Evolutionary conservation across 2,113 vertebrate species (phyloP).

Genomic region (Coracopsis vasa): DNA sequence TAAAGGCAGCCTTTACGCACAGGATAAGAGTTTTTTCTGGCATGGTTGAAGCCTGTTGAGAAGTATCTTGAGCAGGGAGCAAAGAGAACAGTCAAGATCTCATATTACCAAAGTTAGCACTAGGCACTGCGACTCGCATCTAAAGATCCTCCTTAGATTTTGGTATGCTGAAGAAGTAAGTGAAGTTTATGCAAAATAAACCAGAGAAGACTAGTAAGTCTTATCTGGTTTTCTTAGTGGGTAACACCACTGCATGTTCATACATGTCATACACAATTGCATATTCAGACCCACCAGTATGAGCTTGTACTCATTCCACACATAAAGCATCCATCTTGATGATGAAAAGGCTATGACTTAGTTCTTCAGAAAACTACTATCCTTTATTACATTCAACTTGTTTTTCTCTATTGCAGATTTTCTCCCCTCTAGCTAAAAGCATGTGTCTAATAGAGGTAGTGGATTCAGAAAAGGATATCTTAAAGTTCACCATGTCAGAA

Average conservation of each 20-base stretch:
- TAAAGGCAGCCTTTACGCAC: not conserved
- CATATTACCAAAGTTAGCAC: not conserved
- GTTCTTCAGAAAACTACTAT: not conserved
- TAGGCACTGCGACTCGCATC: not conserved
- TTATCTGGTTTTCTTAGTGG: not conserved
- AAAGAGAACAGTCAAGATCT: not conserved
- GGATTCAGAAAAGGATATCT: not conserved
- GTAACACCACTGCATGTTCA: not conserved
- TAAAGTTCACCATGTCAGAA: not conserved
- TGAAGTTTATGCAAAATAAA: not conserved
- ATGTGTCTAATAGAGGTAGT: not conserved
- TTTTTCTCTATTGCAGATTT: not conserved
- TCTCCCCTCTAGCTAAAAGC: not conserved
- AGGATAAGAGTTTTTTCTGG: not conserved
- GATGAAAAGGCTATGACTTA: not conserved
- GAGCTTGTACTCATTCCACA: not conserved
- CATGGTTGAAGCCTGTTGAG: not conserved
- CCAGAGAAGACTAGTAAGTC: not conserved
- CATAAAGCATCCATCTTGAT: not conserved
- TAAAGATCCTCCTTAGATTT: not conserved
- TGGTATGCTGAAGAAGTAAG: not conserved
- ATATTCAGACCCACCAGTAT: not conserved
- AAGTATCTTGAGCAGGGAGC: not conserved
- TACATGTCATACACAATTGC: fast-evolving
- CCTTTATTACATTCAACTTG: not conserved